Evolutionary conservation across 2,797 vertebrate species (phyloP), one percentile per base, ranked within the genome.

Genomic region (Syngnathus rostellatus): DNA sequence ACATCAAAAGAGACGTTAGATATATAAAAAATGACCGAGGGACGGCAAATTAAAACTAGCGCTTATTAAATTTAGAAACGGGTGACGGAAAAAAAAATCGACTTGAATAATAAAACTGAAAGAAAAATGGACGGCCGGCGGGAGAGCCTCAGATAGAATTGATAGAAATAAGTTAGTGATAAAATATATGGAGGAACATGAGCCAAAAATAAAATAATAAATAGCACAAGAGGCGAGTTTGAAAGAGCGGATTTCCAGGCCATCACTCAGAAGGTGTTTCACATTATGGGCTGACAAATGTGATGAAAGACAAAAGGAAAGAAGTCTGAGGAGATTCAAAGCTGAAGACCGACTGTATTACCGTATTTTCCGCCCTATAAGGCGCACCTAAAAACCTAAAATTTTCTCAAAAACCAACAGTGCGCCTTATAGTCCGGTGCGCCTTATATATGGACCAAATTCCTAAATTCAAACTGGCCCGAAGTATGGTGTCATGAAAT

Each of bases 231-330:
- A 69, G 66, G 64, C 60, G 37, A 65, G 68, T 73, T 77, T 69
- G 63, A 77, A 75, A 76, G 76, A 55, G 48, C 71, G 62, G 73
- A 73, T 79, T 77, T 68, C 66, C 62, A 69, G 70, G 70, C 72
- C 23, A 71, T 79, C 68, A 17, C 60, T 79, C 72, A 66, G 63
- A 75, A 73, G 67, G 71, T 77, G 72, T 79, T 84, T 77, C 31
- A 69, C 62, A 74, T 77, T 77, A 65, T 72, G 72, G 63, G 68
- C 69, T 66, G 68, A 80, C 70, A 65, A 67, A 83, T 74, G 77
- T 31, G 31, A 31, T 31, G 31, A 31, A 73, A 72, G 77, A 66
- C 64, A 64, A 70, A 73, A 64, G 50, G 67, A 57, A 46, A 31
- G 57, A 40, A 25, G 63, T 38, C 6, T 14, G 43, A 6, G 65